A percentile compares a stretch with the other conserved stretches of the same genome.
Evolutionary conservation across 2,797 vertebrate genomes (phyloP).

Genomic region (Pyrrhura leucotis): DNA sequence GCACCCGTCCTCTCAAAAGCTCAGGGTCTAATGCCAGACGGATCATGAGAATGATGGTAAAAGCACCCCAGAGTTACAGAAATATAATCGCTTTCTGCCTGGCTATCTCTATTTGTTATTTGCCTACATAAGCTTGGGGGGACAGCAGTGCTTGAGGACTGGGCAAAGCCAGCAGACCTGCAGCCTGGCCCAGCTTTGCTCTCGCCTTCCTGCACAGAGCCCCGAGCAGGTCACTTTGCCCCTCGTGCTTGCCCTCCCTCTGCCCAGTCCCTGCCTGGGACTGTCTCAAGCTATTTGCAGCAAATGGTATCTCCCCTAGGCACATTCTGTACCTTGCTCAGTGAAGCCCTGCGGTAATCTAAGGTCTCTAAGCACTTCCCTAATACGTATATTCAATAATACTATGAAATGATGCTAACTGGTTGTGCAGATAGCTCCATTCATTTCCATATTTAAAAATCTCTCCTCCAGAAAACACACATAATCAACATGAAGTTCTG

Average conservation of each 20-base stretch:
- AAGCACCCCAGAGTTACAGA: background rate
- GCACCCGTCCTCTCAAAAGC: background rate
- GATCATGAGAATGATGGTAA: background rate
- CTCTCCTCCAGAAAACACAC: constrained; percentile 10
- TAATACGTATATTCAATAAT: background rate
- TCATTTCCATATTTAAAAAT: constrained; percentile 38
- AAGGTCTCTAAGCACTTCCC: background rate
- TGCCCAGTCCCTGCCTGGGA: background rate
- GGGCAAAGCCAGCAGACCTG: background rate
- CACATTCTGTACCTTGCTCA: background rate
- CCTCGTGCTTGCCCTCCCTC: background rate
- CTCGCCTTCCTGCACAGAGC: background rate
- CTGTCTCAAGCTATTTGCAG: background rate
- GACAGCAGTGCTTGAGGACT: background rate
- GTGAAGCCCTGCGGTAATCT: background rate
- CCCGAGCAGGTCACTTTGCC: background rate
- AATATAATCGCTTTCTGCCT: background rate
- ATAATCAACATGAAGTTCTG: background rate
- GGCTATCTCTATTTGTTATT: background rate
- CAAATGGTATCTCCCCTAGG: background rate
- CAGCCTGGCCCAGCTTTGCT: background rate
- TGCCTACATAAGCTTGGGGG: background rate
- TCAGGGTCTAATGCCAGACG: background rate
- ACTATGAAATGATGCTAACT: background rate
- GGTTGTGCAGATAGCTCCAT: background rate